phyloP scores from a whole-genome alignment of 2,113 vertebrate species.

The Hydrolagus affinis region DNA sequence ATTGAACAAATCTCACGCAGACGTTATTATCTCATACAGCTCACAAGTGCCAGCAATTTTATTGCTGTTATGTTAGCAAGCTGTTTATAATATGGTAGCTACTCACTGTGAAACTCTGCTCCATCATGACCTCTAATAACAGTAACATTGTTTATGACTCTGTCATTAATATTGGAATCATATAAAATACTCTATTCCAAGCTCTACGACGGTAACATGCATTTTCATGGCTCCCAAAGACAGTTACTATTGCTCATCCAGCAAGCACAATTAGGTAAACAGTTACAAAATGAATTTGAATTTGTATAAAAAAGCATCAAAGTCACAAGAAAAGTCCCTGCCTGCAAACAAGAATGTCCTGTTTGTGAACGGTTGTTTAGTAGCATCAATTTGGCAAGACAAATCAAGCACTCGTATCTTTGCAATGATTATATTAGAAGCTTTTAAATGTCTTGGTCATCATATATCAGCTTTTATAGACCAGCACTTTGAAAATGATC shows the following conservation, averaged over 20 bases:
- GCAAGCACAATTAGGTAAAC: not conserved
- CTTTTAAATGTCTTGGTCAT: too few relatives aligned
- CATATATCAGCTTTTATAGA: not conserved
- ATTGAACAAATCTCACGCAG: not conserved
- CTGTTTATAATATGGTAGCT: conserved; percentile 2
- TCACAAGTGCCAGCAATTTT: not conserved
- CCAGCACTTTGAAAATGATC: too few relatives aligned
- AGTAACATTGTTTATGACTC: not conserved
- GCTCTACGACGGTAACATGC: not conserved
- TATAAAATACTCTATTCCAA: conserved; percentile 4
- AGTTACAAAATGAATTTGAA: not conserved
- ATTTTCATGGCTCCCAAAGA: not conserved
- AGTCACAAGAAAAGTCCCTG: not conserved
- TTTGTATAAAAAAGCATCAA: not conserved
- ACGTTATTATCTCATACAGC: not conserved
- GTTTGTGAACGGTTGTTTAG: not conserved
- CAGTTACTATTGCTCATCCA: not conserved
- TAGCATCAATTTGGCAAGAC: not conserved
- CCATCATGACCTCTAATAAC: conserved; percentile 14
- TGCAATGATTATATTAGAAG: not conserved
- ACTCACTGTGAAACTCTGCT: not conserved
- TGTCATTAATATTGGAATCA: conserved; percentile 22
- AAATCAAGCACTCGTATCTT: not conserved
- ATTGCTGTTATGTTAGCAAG: conserved; percentile 18
- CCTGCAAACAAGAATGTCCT: not conserved